Percentiles rank a stretch among this genome's conserved stretches.
Evolutionary conservation across 2,888 invertebrate species (phyloP).

Genomic region (Camptogramma bilineatum): DNA sequence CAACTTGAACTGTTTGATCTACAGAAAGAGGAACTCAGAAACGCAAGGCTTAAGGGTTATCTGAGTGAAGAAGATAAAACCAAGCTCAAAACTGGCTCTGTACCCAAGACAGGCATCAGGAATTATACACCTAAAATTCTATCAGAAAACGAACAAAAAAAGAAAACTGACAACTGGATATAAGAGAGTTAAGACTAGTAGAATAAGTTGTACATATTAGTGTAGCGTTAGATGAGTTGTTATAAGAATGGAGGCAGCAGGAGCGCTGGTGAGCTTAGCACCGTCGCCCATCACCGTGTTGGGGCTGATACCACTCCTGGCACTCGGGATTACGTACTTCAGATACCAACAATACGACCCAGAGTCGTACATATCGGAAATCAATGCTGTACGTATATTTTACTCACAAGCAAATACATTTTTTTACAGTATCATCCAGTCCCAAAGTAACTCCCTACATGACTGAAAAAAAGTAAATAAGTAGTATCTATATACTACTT

Average conservation of each 20-base stretch:
- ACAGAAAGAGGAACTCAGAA: slow-evolving; percentile 70
- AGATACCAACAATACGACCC: slow-evolving; percentile 93
- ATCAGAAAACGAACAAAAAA: slow-evolving; percentile 83
- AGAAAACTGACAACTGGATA: slow-evolving; percentile 88
- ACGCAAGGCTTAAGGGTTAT: slow-evolving; percentile 68
- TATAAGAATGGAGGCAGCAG: slow-evolving; percentile 79
- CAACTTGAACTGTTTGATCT: slow-evolving; percentile 75
- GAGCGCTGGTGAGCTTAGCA: slow-evolving; percentile 85
- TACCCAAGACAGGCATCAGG: slow-evolving; percentile 86
- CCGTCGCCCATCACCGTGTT: slow-evolving; percentile 88
- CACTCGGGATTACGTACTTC: slow-evolving; percentile 92
- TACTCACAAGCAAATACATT: too few relatives aligned
- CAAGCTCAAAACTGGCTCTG: slow-evolving; percentile 69
- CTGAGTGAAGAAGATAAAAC: slow-evolving; percentile 75
- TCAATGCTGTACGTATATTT: slow-evolving; percentile 86
- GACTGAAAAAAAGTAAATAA: too few relatives aligned
- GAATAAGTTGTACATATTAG: slow-evolving; percentile 80
- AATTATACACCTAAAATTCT: slow-evolving; percentile 90
- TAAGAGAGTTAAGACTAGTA: slow-evolving; percentile 79
- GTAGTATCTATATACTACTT: too few relatives aligned
- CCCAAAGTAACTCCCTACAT: too few relatives aligned
- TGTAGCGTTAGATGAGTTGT: slow-evolving; percentile 75
- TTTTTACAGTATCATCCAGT: too few relatives aligned
- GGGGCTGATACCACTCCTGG: slow-evolving; percentile 92
- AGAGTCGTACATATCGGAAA: slow-evolving; percentile 90